Evolutionary conservation across 64 coral and sea anemone species (phyloP), one percentile per base, ranked within the genome.

Genomic region (Hydrozoanthus tunicans): DNA sequence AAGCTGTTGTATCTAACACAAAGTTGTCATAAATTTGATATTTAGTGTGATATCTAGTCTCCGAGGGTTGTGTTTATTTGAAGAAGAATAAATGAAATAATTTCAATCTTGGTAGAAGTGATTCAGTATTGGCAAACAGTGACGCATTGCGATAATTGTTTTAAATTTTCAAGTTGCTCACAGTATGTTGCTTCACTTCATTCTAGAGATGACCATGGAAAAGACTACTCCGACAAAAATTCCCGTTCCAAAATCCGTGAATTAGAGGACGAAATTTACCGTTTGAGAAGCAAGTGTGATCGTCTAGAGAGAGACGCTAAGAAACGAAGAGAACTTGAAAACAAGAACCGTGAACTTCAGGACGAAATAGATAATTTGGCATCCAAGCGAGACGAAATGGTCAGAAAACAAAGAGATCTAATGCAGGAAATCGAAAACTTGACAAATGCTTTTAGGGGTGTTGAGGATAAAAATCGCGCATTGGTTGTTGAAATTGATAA

Each of bases 351-450:
- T 13, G 91, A 98, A 82, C 89, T 98, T 8, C 73, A 63, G 10
- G 91, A 95, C n/a, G 89, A 98, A 82, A 56, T 98, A 5, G 93
- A 93, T 11, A 84, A 93, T 4, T 59, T 98, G 68, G 73, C 80
- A 27, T 74, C 71, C 13, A 92, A 82, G 64, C 85, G 89, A 23
- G 94, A 95, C 55, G 94, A 90, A 24, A 81, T 95, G 81, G 73
- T 91, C 51, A 70, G 91, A 64, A 98, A 95, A 59, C 96, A 95
- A 90, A 84, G 79, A 53, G 83, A 94, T 59, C 89, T 98, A n/a
- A 73, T 91, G 0, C 82, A 90, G 52, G 96, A 98, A 56, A 83
- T 95, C 13, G 91, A 93, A 56, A 91, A 89, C 43, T 89, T 93
- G 24, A 77, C 91, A 17, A 86, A 89, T 66, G 79, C 91, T 26